phyloP scores from a whole-genome alignment of 2,797 vertebrate genomes.

The Lycodopsis pacificus region DNA sequence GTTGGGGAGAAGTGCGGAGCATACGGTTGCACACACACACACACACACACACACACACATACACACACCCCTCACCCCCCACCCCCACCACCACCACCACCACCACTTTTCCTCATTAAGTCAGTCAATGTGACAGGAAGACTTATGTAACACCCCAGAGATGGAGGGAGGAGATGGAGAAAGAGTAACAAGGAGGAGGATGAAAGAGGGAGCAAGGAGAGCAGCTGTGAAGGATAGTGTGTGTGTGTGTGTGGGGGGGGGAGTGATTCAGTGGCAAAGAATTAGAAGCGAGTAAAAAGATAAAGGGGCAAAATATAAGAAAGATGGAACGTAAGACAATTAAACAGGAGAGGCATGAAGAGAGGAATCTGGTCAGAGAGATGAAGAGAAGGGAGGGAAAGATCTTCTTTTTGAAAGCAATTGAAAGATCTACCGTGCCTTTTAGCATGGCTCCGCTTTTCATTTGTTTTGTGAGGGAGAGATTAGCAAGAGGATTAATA shows the following conservation, averaged over 20 bases:
- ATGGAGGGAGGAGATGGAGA: constrained; percentile 81
- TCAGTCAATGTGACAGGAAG: constrained; percentile 87
- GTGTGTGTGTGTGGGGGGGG: constrained; percentile 7
- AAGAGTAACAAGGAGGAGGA: constrained; percentile 74
- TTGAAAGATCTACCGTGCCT: constrained; percentile 80
- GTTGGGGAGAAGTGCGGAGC: constrained; percentile 66
- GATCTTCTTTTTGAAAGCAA: constrained; percentile 37
- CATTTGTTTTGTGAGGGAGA: constrained; percentile 85
- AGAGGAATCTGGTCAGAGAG: constrained; percentile 37
- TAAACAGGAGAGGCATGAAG: constrained; percentile 55
- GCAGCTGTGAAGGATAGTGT: constrained; percentile 54
- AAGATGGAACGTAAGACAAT: constrained; percentile 56
- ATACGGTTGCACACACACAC: constrained; percentile 61
- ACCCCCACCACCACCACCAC: constrained; percentile 24
- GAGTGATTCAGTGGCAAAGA: constrained; percentile 45
- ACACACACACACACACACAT: constrained; percentile 32
- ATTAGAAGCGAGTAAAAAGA: constrained; percentile 48
- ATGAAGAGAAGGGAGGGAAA: constrained; percentile 42
- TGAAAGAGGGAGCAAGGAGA: constrained; percentile 65
- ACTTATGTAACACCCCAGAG: constrained; percentile 82
- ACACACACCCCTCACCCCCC: constrained; percentile 29
- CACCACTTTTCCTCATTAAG: constrained; percentile 78
- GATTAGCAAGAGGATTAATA: constrained; percentile 86
- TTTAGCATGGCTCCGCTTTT: constrained; percentile 86
- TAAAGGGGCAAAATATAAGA: constrained; percentile 54